These are phyloP conservation scores for Trichogramma dendrolimi DNA, from an alignment of 2,888 invertebrate genomes.

Conservation along the genomic window DNA sequence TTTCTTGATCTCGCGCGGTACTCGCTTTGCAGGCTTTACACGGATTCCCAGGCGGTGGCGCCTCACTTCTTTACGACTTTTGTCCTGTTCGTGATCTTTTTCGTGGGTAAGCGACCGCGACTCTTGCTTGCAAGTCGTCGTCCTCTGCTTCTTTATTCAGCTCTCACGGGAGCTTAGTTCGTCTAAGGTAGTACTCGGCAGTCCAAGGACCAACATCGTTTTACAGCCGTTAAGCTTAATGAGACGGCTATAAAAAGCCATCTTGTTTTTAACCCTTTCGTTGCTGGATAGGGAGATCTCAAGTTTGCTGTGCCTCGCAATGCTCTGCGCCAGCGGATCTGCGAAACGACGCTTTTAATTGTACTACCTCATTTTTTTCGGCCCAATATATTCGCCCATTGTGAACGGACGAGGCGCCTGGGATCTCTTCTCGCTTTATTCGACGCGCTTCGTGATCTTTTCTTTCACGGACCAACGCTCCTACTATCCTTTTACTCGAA, in stretches of 20 bases:
- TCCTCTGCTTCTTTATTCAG: not conserved
- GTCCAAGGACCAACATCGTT: constrained; percentile 38
- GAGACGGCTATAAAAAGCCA: constrained; percentile 50
- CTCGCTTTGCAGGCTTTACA: not conserved
- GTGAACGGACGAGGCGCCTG: constrained; percentile 23
- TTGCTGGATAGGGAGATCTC: no score
- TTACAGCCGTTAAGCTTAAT: constrained; percentile 51
- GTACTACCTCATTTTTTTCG: constrained; percentile 37
- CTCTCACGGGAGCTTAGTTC: not conserved
- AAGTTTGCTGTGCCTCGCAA: no score
- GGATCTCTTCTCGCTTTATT: constrained; percentile 8
- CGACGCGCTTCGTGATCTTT: no score
- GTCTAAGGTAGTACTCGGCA: not conserved
- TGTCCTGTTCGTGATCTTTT: constrained; percentile 18
- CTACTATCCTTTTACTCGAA: no score
- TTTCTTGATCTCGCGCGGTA: not conserved
- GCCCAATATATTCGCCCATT: constrained; percentile 13
- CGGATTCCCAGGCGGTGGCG: constrained; percentile 15
- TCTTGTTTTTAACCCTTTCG: constrained; percentile 49
- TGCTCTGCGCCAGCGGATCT: constrained; percentile 11
- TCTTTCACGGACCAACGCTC: no score
- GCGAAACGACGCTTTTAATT: constrained; percentile 45
- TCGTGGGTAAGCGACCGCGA: no score
- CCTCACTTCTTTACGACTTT: constrained; percentile 31
- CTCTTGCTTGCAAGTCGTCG: no score